These are phyloP conservation scores for Spialia ferax DNA, from an alignment of 2,888 invertebrate genomes.

Conservation along the genomic window DNA sequence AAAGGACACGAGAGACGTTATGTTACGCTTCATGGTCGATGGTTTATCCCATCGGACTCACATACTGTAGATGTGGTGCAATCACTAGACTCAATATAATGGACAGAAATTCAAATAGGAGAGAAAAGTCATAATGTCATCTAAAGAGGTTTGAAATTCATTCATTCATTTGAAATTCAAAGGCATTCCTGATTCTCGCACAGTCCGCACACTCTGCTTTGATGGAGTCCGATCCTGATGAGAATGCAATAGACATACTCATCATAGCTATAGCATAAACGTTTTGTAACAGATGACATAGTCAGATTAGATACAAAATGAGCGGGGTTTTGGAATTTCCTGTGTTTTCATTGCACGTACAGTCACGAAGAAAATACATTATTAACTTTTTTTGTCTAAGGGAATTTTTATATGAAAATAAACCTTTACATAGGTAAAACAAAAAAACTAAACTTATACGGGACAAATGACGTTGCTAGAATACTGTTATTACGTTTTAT, in stretches of 20 bases:
- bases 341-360: slow-evolving; percentile 23
- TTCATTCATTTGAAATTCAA: no score
- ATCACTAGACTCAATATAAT: no score
- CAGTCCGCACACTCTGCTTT: no score
- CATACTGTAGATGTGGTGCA: no score
- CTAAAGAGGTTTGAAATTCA: no score
- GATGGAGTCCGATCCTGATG: neutral
- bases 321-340: slow-evolving; percentile 39
- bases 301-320: slow-evolving; percentile 33
- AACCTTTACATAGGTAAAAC: no score
- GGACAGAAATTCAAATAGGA: no score
- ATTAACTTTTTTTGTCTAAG: neutral
- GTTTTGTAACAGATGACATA: slow-evolving; percentile 6
- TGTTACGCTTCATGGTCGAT: slow-evolving; percentile 32
- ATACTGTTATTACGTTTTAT: no score
- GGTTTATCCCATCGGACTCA: slow-evolving; percentile 12
- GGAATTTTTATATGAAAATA: neutral
- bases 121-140: no score
- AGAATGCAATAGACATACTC: neutral
- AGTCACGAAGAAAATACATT: neutral
- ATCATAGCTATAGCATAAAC: neutral
- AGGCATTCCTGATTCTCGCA: no score
- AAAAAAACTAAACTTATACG: no score
- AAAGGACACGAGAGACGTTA: neutral
- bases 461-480: no score